Conservation (phyloP, 2,888 invertebrate genomes). For the Phragmatobia fuliginosa region DNA sequence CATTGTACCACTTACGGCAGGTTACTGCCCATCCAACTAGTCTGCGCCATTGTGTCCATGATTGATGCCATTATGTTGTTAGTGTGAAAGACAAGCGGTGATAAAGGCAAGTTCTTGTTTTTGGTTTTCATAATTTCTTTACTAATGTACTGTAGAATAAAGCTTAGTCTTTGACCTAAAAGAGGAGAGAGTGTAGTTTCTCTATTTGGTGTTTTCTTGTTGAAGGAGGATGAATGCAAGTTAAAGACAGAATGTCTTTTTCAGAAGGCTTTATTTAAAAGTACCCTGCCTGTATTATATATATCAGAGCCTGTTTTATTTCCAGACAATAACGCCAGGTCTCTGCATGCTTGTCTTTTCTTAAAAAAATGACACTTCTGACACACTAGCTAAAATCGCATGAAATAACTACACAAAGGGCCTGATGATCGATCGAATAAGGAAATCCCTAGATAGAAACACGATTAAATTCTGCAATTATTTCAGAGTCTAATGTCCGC, state of each 20-base stretch:
- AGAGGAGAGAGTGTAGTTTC: neutral
- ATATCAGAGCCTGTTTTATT: neutral
- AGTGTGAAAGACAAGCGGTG: neutral
- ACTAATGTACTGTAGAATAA: neutral
- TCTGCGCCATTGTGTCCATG: neutral
- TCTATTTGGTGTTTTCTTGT: neutral
- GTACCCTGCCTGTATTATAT: too few species aligned
- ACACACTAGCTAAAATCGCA: neutral
- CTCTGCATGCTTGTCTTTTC: neutral
- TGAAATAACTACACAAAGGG: too few species aligned
- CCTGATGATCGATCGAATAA: too few species aligned
- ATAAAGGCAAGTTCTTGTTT: neutral
- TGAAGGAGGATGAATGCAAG: neutral
- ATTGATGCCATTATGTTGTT: neutral
- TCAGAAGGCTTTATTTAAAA: too few species aligned
- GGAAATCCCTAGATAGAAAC: too few species aligned
- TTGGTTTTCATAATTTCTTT: neutral
- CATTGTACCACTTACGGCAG: constrained; percentile 41
- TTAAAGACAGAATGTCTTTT: too few species aligned
- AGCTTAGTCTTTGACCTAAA: neutral
- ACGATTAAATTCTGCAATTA: neutral
- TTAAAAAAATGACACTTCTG: neutral
- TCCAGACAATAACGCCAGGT: neutral
- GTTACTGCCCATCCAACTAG: constrained; percentile 9
- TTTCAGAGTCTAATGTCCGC: neutral